phyloP scores from a whole-genome alignment of 1,140 invertebrate genomes.

The Mamestra configurata region DNA sequence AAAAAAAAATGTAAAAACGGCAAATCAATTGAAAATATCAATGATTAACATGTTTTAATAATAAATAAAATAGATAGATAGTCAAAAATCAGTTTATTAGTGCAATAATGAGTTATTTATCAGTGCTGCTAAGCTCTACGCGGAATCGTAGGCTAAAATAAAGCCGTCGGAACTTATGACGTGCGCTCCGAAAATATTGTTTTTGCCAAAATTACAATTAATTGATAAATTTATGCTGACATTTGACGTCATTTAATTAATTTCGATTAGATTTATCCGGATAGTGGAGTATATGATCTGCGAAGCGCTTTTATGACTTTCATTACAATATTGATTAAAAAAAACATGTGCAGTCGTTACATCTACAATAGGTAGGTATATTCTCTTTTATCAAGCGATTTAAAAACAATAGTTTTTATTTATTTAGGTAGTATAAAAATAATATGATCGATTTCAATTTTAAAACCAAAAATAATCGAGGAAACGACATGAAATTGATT shows the following conservation, averaged over 20 bases:
- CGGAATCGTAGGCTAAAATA: constrained; percentile 82
- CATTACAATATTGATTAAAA: too few relatives aligned
- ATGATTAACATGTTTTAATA: not conserved
- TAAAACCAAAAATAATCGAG: too few relatives aligned
- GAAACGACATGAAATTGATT: too few relatives aligned
- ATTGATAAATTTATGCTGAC: not conserved
- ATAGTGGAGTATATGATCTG: not conserved
- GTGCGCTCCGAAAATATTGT: not conserved
- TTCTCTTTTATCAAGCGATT: too few relatives aligned
- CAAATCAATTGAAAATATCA: not conserved
- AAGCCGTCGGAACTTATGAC: constrained; percentile 77
- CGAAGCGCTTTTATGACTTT: not conserved
- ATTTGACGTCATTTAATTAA: not conserved
- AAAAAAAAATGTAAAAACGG: not conserved
- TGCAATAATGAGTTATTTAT: constrained; percentile 36
- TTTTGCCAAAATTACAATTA: constrained; percentile 13
- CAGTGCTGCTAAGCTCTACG: constrained; percentile 63
- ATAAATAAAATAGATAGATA: not conserved
- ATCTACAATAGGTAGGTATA: too few relatives aligned
- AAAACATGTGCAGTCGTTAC: too few relatives aligned
- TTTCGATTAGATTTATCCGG: not conserved
- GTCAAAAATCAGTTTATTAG: constrained; percentile 25
- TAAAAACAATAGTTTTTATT: too few relatives aligned
- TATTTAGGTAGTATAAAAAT: too few relatives aligned
- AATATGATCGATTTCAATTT: too few relatives aligned